Evolutionary conservation across 2,888 invertebrate genomes (phyloP).

Genomic region (Drosophila mercatorum): DNA sequence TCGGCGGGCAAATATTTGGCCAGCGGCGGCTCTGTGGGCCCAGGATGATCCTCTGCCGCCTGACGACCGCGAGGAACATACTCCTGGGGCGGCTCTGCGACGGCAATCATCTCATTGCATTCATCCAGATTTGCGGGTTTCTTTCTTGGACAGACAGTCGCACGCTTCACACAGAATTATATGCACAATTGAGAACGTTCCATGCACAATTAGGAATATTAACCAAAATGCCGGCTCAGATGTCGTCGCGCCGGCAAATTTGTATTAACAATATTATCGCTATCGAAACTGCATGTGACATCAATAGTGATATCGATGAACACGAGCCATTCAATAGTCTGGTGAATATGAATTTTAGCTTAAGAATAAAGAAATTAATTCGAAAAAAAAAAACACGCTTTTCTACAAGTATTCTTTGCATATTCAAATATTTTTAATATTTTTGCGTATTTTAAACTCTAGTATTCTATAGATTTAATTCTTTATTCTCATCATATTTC

Average conservation of each 20-base stretch:
- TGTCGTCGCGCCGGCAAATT: constrained; percentile 53
- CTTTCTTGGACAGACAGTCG: constrained; percentile 28
- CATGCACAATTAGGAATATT: not conserved
- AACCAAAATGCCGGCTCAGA: constrained; percentile 46
- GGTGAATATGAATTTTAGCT: not conserved
- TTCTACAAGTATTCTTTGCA: not conserved
- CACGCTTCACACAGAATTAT: constrained; percentile 27
- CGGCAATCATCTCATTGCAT: constrained; percentile 92
- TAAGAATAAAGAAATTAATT: not conserved
- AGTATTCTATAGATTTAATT: not conserved
- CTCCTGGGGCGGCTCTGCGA: constrained; percentile 96
- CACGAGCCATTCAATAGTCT: not conserved
- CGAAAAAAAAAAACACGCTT: not conserved
- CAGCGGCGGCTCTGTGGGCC: constrained; percentile 86
- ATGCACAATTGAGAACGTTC: constrained; percentile 2
- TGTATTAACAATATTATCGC: constrained; percentile 31
- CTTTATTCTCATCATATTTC: too few relatives aligned
- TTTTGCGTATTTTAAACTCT: not conserved
- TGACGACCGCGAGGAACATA: constrained; percentile 95
- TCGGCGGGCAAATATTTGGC: constrained; percentile 86
- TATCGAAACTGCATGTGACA: constrained; percentile 34
- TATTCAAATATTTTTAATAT: not conserved
- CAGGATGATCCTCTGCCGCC: constrained; percentile 91
- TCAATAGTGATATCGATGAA: constrained; percentile 3
- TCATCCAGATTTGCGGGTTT: constrained; percentile 93